phyloP scores from a whole-genome alignment of 2,797 vertebrate genomes.

The Periophthalmus magnuspinnatus region DNA sequence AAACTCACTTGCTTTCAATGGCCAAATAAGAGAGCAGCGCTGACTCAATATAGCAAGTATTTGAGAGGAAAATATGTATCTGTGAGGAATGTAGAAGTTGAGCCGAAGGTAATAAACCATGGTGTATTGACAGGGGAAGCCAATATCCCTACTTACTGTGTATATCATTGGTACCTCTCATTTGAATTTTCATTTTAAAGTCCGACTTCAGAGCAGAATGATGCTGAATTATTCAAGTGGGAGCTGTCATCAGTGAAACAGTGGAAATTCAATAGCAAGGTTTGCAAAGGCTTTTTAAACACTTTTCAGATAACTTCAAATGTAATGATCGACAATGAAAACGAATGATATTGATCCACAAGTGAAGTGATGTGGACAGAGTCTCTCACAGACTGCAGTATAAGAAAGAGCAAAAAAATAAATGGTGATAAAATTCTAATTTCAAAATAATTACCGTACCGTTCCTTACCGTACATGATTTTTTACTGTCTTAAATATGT shows the following conservation, averaged over 20 bases:
- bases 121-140: conserved; percentile 33
- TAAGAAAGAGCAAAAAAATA: too few relatives aligned
- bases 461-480: too few relatives aligned
- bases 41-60: conserved; percentile 25
- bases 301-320: conserved; percentile 1
- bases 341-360: too few relatives aligned
- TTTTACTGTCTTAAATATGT: too few relatives aligned
- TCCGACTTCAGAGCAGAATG: conserved; percentile 12
- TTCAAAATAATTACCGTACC: too few relatives aligned
- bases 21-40: conserved; percentile 10
- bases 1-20: conserved; percentile 14
- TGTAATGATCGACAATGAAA: background rate
- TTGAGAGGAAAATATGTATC: conserved; percentile 9
- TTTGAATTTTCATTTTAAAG: conserved; percentile 60
- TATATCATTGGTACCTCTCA: conserved; percentile 37
- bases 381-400: too few relatives aligned
- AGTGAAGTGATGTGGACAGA: too few relatives aligned
- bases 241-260: conserved; percentile 40
- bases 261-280: conserved; percentile 22
- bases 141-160: conserved; percentile 32
- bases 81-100: conserved; percentile 18
- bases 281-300: conserved; percentile 3
- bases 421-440: too few relatives aligned
- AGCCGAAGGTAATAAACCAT: conserved; percentile 31
- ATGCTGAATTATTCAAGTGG: conserved; percentile 50